Conservation (phyloP, 2,113 vertebrate species). For the Zosterops hypoxanthus region DNA sequence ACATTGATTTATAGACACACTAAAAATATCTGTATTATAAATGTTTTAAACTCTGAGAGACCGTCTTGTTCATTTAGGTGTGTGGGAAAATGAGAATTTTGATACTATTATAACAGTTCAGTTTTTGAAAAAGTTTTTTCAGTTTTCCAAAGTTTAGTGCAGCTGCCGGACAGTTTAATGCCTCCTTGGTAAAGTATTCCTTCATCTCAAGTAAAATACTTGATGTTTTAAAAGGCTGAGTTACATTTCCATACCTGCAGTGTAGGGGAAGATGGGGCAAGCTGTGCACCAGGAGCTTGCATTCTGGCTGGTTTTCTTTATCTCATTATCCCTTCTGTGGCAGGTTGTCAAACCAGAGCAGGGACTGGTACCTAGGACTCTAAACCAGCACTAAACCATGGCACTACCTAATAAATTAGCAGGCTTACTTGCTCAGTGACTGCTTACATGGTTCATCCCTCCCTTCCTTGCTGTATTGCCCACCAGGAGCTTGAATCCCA, state of each 20-base stretch:
- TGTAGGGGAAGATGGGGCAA: neutral
- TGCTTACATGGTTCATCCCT: neutral
- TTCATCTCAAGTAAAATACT: neutral
- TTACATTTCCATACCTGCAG: neutral
- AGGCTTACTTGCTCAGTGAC: neutral
- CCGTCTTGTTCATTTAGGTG: neutral
- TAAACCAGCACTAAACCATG: neutral
- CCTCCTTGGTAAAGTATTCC: neutral
- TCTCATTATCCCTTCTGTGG: neutral
- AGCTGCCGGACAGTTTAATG: neutral
- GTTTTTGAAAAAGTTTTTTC: neutral
- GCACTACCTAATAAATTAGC: neutral
- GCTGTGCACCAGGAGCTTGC: neutral
- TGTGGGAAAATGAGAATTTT: neutral
- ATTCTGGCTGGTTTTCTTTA: neutral
- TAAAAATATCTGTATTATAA: neutral
- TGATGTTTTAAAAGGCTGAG: neutral
- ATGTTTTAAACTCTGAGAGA: neutral
- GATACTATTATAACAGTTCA: neutral
- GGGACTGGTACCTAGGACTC: neutral
- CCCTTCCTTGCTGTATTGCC: neutral
- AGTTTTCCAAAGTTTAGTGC: neutral
- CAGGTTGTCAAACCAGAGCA: neutral
- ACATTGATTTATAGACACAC: neutral
- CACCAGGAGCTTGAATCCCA: accelerated